A percentile compares a stretch with the other conserved stretches of the same genome.
phyloP scores from a whole-genome alignment of 2,797 vertebrate genomes.

The Mormyrus proboscirostris region DNA sequence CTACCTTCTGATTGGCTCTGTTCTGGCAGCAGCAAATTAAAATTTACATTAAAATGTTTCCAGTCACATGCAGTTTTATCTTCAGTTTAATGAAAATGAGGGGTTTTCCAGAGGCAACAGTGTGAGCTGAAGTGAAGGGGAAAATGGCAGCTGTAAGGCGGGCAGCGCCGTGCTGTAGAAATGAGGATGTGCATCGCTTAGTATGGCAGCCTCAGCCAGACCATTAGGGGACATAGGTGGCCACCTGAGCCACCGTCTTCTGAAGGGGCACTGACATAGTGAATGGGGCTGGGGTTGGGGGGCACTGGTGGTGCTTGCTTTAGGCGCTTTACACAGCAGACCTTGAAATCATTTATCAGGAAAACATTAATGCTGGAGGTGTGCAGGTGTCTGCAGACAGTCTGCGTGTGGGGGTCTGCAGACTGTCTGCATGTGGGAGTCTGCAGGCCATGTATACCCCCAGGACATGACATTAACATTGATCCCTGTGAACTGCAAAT shows the following conservation, averaged over 20 bases:
- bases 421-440: not conserved
- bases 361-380: not conserved
- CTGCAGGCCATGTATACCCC: not conserved
- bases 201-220: not conserved
- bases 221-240: not conserved
- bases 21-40: not conserved
- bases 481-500: not conserved
- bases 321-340: not conserved
- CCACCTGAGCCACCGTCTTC: not conserved
- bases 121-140: not conserved
- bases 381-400: not conserved
- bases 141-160: not conserved
- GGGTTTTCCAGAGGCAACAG: not conserved
- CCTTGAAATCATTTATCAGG: not conserved
- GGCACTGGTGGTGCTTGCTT: not conserved
- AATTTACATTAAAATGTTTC: not conserved
- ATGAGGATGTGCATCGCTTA: not conserved
- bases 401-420: not conserved
- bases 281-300: not conserved
- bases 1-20: not conserved
- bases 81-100: not conserved
- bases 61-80: not conserved
- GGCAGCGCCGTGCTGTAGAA: not conserved
- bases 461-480: not conserved
- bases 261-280: not conserved